phyloP scores from a whole-genome alignment of 2,797 vertebrate genomes.

The Glossophaga mutica region DNA sequence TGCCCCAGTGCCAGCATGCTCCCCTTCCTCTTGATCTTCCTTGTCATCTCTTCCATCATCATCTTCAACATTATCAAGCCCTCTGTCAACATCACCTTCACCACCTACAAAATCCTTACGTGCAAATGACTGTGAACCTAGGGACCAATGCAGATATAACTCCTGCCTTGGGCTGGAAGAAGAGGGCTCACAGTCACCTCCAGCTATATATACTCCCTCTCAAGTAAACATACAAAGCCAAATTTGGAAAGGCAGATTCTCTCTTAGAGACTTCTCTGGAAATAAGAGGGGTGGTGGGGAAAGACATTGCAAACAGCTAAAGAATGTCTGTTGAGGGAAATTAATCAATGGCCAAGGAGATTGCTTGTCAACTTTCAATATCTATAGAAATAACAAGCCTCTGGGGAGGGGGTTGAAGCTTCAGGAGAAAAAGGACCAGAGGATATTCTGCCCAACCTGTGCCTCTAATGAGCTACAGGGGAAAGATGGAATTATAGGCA shows the following conservation, averaged over 20 bases:
- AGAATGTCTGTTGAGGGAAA: conserved; percentile 54
- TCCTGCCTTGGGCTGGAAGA: background rate
- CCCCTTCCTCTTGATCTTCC: background rate
- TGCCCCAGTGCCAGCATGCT: background rate
- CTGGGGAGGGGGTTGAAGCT: conserved; percentile 41
- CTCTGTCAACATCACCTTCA: background rate
- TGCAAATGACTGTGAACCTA: background rate
- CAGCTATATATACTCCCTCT: background rate
- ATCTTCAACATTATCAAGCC: background rate
- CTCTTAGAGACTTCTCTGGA: conserved; percentile 27
- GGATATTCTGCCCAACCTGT: conserved; percentile 1
- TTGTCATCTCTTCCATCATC: background rate
- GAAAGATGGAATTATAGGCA: conserved; percentile 17
- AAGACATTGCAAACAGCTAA: conserved; percentile 15
- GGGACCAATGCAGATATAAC: background rate
- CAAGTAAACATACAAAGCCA: background rate
- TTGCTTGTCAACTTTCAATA: conserved; percentile 74
- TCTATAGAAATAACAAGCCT: conserved; percentile 69
- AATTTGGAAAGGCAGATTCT: background rate
- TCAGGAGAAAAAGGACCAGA: conserved; percentile 51
- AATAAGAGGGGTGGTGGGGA: background rate
- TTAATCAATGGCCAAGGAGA: conserved; percentile 72
- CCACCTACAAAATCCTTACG: background rate
- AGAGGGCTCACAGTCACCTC: background rate
- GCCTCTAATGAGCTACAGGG: conserved; percentile 40